A percentile compares a stretch with the other conserved stretches of the same genome.
phyloP scores from a whole-genome alignment of 2,888 invertebrate genomes.

The Chymomyza procnemis region DNA sequence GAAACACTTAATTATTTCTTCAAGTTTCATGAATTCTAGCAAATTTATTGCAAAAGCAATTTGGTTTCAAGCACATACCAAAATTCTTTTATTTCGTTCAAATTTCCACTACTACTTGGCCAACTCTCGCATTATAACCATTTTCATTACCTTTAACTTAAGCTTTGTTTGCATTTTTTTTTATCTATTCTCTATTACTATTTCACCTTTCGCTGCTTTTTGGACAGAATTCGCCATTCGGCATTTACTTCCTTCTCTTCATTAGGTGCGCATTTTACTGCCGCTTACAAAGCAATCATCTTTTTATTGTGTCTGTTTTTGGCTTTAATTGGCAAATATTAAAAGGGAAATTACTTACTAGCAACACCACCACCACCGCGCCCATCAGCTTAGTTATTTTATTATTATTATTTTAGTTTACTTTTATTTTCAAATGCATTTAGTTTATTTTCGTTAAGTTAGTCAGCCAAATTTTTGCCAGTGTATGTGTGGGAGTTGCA shows the following conservation, averaged over 20 bases:
- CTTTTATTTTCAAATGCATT: neutral
- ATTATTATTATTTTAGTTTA: too few species aligned
- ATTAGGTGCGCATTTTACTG: neutral
- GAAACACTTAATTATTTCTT: too few species aligned
- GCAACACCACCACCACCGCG: neutral
- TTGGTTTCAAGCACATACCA: too few species aligned
- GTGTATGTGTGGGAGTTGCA: neutral
- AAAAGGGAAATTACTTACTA: constrained; percentile 63
- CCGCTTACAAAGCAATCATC: constrained; percentile 22
- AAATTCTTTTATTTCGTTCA: too few species aligned
- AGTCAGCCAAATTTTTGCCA: neutral
- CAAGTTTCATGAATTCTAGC: too few species aligned
- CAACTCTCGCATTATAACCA: neutral
- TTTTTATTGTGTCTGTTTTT: constrained; percentile 30
- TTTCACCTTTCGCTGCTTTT: neutral
- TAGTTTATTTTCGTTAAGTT: neutral
- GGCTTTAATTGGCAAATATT: constrained; percentile 68
- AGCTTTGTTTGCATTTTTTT: neutral
- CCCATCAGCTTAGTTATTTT: too few species aligned
- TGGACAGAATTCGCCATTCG: neutral
- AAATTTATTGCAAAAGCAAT: too few species aligned
- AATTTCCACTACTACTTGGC: too few species aligned
- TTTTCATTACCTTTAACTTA: neutral
- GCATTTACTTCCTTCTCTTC: neutral
- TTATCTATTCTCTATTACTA: neutral